Percentiles rank a stretch among this genome's conserved stretches.
Conservation (phyloP, 2,113 vertebrate species). For the Sakesphorus luctuosus region DNA sequence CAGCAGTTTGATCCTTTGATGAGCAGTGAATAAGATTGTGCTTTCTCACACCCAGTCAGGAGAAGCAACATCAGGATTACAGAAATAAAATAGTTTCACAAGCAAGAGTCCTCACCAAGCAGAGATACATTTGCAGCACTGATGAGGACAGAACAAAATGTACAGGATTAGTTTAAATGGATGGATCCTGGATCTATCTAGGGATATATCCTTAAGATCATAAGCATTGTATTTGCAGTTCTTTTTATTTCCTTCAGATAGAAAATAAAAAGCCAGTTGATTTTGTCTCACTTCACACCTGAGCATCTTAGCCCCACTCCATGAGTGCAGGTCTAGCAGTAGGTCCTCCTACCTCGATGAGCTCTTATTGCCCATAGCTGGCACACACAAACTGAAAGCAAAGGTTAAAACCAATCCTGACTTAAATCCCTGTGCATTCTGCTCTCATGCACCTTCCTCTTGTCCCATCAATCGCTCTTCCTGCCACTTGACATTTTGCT, state of each 20-base stretch:
- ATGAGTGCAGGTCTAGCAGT: background rate
- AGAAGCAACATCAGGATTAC: background rate
- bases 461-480: background rate
- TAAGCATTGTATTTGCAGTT: background rate
- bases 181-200: background rate
- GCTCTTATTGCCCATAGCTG: background rate
- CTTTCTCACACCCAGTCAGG: background rate
- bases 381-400: background rate
- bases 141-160: background rate
- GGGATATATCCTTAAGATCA: fast-evolving
- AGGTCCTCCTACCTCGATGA: fast-evolving
- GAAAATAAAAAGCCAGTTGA: background rate
- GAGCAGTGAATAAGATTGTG: background rate
- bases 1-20: background rate
- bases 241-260: background rate
- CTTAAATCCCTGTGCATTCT: background rate
- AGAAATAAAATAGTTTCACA: background rate
- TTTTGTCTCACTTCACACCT: background rate
- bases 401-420: background rate
- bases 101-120: background rate
- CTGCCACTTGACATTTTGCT: background rate
- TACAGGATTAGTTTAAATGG: background rate
- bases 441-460: background rate
- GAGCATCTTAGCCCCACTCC: background rate
- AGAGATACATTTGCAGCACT: background rate